Conservation (phyloP, 2,888 invertebrate genomes). For the Deilephila porcellus region DNA sequence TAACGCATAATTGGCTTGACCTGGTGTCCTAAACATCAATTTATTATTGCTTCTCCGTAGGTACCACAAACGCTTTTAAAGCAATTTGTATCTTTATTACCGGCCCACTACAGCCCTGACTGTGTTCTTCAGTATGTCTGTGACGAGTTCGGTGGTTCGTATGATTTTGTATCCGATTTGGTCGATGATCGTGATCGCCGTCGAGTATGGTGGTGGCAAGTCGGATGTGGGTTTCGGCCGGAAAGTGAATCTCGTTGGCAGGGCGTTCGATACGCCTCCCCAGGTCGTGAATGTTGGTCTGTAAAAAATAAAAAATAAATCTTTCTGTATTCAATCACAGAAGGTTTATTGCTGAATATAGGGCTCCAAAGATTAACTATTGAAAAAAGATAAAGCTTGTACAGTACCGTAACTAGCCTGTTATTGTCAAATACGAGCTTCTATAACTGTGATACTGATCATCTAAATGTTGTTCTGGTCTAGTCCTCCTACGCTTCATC, state of each 20-base stretch:
- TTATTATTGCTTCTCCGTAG: neutral
- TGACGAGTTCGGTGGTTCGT: constrained; percentile 77
- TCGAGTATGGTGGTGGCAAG: constrained; percentile 62
- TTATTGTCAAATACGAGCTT: too few relatives aligned
- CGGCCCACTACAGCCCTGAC: constrained; percentile 77
- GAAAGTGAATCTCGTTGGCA: constrained; percentile 66
- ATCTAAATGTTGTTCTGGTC: too few relatives aligned
- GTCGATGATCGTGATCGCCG: constrained; percentile 77
- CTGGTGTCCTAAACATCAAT: neutral
- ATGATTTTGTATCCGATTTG: constrained; percentile 81
- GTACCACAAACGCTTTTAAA: constrained; percentile 17
- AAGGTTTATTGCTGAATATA: too few relatives aligned
- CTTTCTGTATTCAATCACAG: neutral
- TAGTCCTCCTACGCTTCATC: too few relatives aligned
- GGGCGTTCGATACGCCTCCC: constrained; percentile 59
- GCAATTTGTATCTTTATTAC: constrained; percentile 35
- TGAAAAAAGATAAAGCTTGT: too few relatives aligned
- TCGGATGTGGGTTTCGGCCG: constrained; percentile 57
- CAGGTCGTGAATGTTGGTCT: constrained; percentile 67
- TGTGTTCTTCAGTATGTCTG: constrained; percentile 75
- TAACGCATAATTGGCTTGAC: neutral
- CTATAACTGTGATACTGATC: too few relatives aligned
- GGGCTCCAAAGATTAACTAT: too few relatives aligned
- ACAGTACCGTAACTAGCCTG: too few relatives aligned
- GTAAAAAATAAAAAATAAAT: constrained; percentile 44